These are phyloP conservation scores for Burhinus oedicnemus DNA, from an alignment of 2,113 vertebrate genomes.

Conservation along the genomic window DNA sequence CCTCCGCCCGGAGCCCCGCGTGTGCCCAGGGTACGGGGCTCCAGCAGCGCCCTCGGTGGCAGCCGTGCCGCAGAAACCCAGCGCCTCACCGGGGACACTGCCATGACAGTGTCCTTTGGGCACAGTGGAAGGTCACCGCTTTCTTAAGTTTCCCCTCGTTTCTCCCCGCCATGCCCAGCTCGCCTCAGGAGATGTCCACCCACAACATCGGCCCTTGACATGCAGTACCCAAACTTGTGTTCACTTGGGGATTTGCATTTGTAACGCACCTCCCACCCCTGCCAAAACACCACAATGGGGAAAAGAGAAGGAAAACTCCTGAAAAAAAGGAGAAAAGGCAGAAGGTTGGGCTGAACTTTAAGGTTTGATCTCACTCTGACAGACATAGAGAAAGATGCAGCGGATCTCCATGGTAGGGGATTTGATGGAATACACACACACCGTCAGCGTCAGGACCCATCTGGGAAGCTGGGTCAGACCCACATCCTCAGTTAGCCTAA, in stretches of 20 bases:
- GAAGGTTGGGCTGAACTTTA: background rate
- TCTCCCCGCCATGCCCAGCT: background rate
- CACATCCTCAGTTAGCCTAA: background rate
- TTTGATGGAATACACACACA: background rate
- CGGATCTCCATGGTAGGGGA: too few species aligned
- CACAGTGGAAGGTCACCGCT: background rate
- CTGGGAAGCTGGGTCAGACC: background rate
- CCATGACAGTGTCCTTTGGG: fast-evolving
- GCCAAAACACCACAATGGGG: background rate
- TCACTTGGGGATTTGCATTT: fast-evolving
- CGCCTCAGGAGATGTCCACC: background rate
- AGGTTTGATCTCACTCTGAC: background rate
- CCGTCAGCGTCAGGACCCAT: fast-evolving
- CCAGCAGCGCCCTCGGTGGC: background rate
- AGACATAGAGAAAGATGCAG: background rate
- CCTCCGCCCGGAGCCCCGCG: background rate
- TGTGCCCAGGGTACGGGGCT: background rate
- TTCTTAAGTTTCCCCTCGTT: background rate
- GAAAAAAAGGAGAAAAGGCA: background rate
- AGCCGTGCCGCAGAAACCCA: background rate
- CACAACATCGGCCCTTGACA: background rate
- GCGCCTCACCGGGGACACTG: fast-evolving
- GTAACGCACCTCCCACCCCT: background rate
- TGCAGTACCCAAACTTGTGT: background rate
- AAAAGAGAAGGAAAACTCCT: background rate